These are phyloP conservation scores for Sebastes dallii DNA, from an alignment of 2,797 vertebrate genomes.

Conservation along the genomic window DNA sequence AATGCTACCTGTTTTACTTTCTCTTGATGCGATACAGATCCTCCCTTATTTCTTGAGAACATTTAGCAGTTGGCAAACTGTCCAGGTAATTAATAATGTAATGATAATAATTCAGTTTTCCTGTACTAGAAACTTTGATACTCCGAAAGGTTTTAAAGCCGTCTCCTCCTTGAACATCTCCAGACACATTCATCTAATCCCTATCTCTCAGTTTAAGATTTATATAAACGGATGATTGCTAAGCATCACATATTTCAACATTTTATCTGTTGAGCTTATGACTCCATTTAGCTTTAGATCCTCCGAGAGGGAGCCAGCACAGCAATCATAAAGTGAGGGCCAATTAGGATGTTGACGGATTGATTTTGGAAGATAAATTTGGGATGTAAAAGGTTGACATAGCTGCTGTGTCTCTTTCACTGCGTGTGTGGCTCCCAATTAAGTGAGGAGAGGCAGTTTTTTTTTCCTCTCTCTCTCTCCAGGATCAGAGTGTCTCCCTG, in stretches of 20 bases:
- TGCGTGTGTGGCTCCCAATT: conserved; percentile 79
- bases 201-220: conserved; percentile 77
- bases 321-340: conserved; percentile 79
- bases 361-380: conserved; percentile 86
- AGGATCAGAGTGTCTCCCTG: conserved; percentile 79
- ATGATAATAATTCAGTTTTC: conserved; percentile 47
- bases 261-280: conserved; percentile 81
- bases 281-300: conserved; percentile 84
- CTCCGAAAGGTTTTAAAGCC: conserved; percentile 60
- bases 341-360: conserved; percentile 87
- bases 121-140: conserved; percentile 52
- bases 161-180: conserved; percentile 58
- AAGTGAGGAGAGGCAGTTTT: conserved; percentile 76
- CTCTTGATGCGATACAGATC: conserved; percentile 51
- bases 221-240: conserved; percentile 81
- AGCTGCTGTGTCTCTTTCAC: conserved; percentile 80
- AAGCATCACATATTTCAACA: conserved; percentile 83
- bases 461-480: conserved; percentile 32
- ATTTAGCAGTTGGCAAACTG: conserved; percentile 38
- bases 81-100: conserved; percentile 35
- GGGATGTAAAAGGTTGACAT: conserved; percentile 84
- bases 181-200: conserved; percentile 79
- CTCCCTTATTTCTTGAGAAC: conserved; percentile 29
- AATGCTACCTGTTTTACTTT: conserved; percentile 72
- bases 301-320: conserved; percentile 79